Conservation (phyloP, 2,888 invertebrate genomes). For the Tineola bisselliella region DNA sequence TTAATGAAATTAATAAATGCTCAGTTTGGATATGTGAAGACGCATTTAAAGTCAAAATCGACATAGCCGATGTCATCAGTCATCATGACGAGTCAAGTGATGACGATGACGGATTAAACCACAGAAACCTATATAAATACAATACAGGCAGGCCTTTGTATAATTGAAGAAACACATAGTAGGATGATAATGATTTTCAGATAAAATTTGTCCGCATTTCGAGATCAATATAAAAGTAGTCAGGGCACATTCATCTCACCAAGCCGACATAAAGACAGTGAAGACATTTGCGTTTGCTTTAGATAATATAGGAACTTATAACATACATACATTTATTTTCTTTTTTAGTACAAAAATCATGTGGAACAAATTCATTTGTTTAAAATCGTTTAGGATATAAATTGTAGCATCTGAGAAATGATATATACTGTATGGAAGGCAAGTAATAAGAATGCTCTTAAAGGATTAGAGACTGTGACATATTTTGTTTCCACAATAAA, state of each 20-base stretch:
- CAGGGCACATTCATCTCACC: too few species aligned
- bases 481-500: slow-evolving; percentile 47
- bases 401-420: not conserved
- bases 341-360: not conserved
- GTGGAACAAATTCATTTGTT: too few species aligned
- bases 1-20: slow-evolving; percentile 13
- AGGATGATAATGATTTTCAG: slow-evolving; percentile 22
- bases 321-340: too few species aligned
- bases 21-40: not conserved
- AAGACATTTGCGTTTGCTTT: too few species aligned
- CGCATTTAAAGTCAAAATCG: slow-evolving; percentile 11
- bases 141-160: slow-evolving; percentile 11
- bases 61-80: slow-evolving; percentile 11
- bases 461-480: slow-evolving; percentile 57
- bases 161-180: slow-evolving; percentile 1
- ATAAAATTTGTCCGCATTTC: too few species aligned
- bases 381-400: too few species aligned
- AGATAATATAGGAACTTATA: too few species aligned
- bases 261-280: too few species aligned
- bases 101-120: slow-evolving; percentile 16
- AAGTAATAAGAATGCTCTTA: slow-evolving; percentile 48
- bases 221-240: too few species aligned
- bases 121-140: slow-evolving; percentile 1
- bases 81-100: slow-evolving; percentile 12
- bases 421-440: slow-evolving; percentile 16